Evolutionary conservation across 2,888 invertebrate genomes (phyloP), one percentile per base, ranked within the genome.

Genomic region (Meganola albula): DNA sequence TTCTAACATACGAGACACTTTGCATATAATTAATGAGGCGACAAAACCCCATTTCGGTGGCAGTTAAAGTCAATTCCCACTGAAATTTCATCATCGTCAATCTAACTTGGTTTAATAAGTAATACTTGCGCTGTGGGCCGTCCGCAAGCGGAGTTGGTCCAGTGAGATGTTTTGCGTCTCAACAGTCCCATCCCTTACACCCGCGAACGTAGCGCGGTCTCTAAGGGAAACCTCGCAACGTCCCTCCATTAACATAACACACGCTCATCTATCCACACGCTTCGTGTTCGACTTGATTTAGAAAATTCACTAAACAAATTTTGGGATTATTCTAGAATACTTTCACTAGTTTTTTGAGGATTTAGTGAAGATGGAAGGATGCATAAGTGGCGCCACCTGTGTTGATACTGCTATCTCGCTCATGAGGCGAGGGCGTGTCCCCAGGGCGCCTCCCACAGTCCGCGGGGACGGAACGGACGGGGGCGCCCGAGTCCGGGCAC

Each of bases 401-500:
- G 53, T 28, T 44, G 53, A 63, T 80, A 66, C 65, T 66, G 71
- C 66, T 50, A 74, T 85, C 83, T 71, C 70, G 80, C 86, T 86
- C 87, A 74, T 67, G 80, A 73, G 83, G 79, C 82, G 86, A 86
- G 87, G 88, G 88, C 86, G 87, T 87, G 85, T 82, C 82, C 83
- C 82, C 57, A 63, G 82, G 80, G 84, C 78, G 67, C 78, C 78
- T 77, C 83, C 82, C 82, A 69, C 79, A 76, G 80, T 75, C 78
- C 78, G 82, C 82, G 79, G 80, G 82, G 82, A 78, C 75, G 75
- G 82, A 73, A 78, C 75, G 75, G 82, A 73, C 79, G 80, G 79
- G 77, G 82, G 82, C 82, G 77, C 86, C 75, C 77, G 71, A 80
- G 84, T 83, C 76, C 70, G 75, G 74, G 85, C 78, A 78, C 82